Evolutionary conservation across 2,888 invertebrate genomes (phyloP).

Genomic region (Clitarchus hookeri): DNA sequence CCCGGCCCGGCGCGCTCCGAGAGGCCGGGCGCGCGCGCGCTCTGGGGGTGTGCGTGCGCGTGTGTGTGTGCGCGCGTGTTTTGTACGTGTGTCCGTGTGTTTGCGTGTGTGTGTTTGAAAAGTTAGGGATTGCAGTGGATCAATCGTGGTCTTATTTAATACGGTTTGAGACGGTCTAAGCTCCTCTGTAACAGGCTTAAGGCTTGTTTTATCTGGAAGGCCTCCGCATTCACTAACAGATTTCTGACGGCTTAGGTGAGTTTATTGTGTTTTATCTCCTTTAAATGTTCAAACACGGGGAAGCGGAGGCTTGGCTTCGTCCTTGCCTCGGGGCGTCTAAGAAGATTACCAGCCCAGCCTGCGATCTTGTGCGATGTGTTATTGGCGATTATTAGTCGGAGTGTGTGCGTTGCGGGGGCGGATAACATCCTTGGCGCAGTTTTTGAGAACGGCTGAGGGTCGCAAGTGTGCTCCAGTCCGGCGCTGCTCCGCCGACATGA

Average conservation of each 20-base stretch:
- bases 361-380: slow-evolving; percentile 43
- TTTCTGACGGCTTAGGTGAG: slow-evolving; percentile 52
- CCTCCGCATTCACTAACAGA: slow-evolving; percentile 51
- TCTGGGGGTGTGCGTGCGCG: slow-evolving; percentile 24
- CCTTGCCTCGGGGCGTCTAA: slow-evolving; percentile 39
- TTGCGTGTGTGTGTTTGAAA: slow-evolving; percentile 47
- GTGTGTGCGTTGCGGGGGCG: neutral
- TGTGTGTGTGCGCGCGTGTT: slow-evolving; percentile 34
- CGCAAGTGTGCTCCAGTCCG: no score
- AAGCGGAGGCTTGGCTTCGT: slow-evolving; percentile 30
- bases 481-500: no score
- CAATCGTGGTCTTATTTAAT: slow-evolving; percentile 52
- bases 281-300: slow-evolving; percentile 46
- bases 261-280: slow-evolving; percentile 52
- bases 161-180: slow-evolving; percentile 51
- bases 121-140: slow-evolving; percentile 49
- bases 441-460: no score
- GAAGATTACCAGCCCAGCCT: slow-evolving; percentile 39
- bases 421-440: neutral
- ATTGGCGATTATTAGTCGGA: slow-evolving; percentile 42
- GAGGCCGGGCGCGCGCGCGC: slow-evolving; percentile 26
- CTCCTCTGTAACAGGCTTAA: slow-evolving; percentile 52
- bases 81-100: slow-evolving; percentile 39
- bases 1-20: slow-evolving; percentile 26
- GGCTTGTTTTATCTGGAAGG: slow-evolving; percentile 51